Evolutionary conservation across 2,113 vertebrate genomes (phyloP).

Genomic region (Perca schrenkii): DNA sequence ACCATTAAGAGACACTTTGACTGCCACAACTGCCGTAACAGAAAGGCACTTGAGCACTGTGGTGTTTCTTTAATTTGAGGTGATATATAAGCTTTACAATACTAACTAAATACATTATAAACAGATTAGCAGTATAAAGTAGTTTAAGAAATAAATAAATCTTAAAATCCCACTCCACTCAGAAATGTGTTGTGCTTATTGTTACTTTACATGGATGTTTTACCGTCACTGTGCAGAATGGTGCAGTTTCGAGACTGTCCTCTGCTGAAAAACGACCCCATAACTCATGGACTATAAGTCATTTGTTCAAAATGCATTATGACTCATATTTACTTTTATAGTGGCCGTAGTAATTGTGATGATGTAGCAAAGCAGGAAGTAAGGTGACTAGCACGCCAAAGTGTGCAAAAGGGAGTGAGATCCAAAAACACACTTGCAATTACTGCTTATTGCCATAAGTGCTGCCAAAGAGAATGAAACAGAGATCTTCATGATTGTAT

Average conservation of each 20-base stretch:
- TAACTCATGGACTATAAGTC: too few relatives aligned
- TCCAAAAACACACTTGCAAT: too few relatives aligned
- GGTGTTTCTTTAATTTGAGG: not conserved
- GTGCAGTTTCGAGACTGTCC: not conserved
- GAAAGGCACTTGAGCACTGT: not conserved
- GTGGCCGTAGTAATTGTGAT: too few relatives aligned
- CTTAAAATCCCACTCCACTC: not conserved
- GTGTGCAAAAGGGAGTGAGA: too few relatives aligned
- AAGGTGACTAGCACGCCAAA: too few relatives aligned
- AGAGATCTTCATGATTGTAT: too few relatives aligned
- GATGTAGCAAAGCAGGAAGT: too few relatives aligned
- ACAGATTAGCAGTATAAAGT: not conserved
- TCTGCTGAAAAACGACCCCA: too few relatives aligned
- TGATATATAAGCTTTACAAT: not conserved
- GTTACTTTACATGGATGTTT: not conserved
- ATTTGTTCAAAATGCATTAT: too few relatives aligned
- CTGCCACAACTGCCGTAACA: not conserved
- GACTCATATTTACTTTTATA: too few relatives aligned
- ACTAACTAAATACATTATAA: not conserved
- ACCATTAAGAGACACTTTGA: conserved; percentile 9
- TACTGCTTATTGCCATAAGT: too few relatives aligned
- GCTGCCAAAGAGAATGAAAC: too few relatives aligned
- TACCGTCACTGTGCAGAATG: not conserved
- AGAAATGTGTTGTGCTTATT: conserved; percentile 8
- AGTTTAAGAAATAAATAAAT: not conserved